A percentile compares a stretch with the other conserved stretches of the same genome.
phyloP scores from a whole-genome alignment of 2,797 vertebrate genomes.

The Myotis planiceps region DNA sequence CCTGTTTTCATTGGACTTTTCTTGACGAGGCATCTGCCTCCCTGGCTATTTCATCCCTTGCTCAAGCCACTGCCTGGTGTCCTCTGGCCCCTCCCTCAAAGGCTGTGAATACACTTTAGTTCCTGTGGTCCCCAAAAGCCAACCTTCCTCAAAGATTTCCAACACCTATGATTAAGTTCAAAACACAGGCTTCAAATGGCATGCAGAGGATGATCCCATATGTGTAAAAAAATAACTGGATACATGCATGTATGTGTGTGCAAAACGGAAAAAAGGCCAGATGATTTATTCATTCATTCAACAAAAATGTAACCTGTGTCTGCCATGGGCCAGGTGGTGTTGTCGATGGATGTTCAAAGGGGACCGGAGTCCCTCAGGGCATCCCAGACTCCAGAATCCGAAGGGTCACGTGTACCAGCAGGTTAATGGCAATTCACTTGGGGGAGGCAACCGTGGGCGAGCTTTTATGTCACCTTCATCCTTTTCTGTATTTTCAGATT shows the following conservation, averaged over 20 bases:
- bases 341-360: not conserved
- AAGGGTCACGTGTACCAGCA: rapidly evolving
- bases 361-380: rapidly evolving
- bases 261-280: not conserved
- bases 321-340: not conserved
- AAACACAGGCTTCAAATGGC: slow-evolving; percentile 28
- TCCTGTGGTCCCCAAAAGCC: not conserved
- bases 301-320: not conserved
- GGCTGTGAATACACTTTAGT: not conserved
- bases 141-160: not conserved
- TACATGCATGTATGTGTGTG: not conserved
- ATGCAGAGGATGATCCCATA: not conserved
- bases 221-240: not conserved
- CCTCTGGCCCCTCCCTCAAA: not conserved
- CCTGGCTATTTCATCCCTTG: not conserved
- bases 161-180: slow-evolving; percentile 13
- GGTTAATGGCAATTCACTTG: not conserved
- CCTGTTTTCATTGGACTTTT: not conserved
- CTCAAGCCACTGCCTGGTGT: not conserved
- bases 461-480: not conserved
- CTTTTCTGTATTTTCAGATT: not conserved
- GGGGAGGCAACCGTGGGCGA: too few species aligned
- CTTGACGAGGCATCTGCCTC: not conserved
- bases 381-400: not conserved
- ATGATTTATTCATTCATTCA: not conserved